Conservation (phyloP, 2,888 invertebrate species). For the Chouioia cunea region DNA sequence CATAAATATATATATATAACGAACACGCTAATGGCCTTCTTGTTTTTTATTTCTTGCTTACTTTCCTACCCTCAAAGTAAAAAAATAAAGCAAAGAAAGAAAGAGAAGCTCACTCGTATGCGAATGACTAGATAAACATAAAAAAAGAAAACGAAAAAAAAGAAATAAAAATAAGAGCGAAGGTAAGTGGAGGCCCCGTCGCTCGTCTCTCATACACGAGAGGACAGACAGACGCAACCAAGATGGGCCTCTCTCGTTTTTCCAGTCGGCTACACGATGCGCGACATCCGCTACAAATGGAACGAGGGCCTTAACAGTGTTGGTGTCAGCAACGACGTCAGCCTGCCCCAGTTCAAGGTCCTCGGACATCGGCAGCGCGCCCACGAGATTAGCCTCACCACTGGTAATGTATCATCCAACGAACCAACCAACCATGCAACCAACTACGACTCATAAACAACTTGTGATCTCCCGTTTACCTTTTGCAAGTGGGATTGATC, state of each 20-base stretch:
- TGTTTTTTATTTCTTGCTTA: background rate
- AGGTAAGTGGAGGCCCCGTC: constrained; percentile 61
- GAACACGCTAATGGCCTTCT: constrained; percentile 32
- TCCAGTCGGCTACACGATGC: constrained; percentile 98
- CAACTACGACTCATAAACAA: constrained; percentile 10
- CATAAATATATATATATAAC: too few species aligned
- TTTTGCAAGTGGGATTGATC: too few species aligned
- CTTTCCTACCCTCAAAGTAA: background rate
- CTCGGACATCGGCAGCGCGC: constrained; percentile 96
- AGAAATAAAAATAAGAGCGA: constrained; percentile 42
- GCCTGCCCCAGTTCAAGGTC: constrained; percentile 97
- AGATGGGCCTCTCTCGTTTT: constrained; percentile 63
- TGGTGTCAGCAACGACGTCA: constrained; percentile 95
- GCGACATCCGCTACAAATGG: constrained; percentile 98
- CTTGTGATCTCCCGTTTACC: too few species aligned
- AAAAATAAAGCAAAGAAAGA: too few species aligned
- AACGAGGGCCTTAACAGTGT: constrained; percentile 95
- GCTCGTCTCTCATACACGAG: constrained; percentile 20
- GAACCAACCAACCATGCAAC: constrained; percentile 47
- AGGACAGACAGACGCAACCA: constrained; percentile 52
- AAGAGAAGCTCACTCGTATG: constrained; percentile 2
- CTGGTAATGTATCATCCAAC: constrained; percentile 78
- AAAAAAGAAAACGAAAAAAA: constrained; percentile 44
- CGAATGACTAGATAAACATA: constrained; percentile 45
- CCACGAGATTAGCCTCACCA: constrained; percentile 96